Percentiles rank a stretch among this genome's conserved stretches.
These are phyloP conservation scores for Anthonomus grandis DNA, from an alignment of 1,140 invertebrate genomes.

Conservation along the genomic window DNA sequence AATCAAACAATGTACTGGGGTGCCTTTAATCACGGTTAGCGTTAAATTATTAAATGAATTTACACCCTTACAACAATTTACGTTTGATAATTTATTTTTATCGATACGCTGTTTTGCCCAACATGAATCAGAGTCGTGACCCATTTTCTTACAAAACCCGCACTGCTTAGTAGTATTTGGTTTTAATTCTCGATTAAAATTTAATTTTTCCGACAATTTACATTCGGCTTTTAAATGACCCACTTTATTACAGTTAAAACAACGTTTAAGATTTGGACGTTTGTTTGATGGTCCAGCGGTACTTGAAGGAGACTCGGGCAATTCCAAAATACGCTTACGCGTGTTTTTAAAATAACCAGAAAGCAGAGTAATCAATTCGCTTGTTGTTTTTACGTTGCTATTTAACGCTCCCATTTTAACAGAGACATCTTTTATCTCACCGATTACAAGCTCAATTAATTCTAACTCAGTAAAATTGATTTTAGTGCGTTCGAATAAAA, in stretches of 20 bases:
- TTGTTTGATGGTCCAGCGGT: not conserved
- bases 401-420: conserved; percentile 2
- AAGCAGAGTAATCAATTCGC: conserved; percentile 2
- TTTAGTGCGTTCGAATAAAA: not conserved
- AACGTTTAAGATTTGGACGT: not conserved
- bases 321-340: too few relatives aligned
- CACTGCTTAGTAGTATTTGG: not conserved
- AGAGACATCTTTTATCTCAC: not conserved
- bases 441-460: conserved; percentile 2
- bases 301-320: not conserved
- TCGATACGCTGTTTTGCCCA: not conserved
- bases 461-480: not conserved
- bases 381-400: too few relatives aligned
- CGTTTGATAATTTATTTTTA: not conserved
- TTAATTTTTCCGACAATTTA: too few relatives aligned
- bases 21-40: not conserved
- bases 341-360: conserved; percentile 3
- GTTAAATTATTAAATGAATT: not conserved
- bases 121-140: not conserved
- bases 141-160: not conserved
- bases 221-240: not conserved
- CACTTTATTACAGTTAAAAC: not conserved
- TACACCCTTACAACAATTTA: not conserved
- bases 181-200: too few relatives aligned
- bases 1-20: too few relatives aligned